Evolutionary conservation across 1,140 invertebrate genomes (phyloP), one percentile per base, ranked within the genome.

Genomic region (Trypoxylus dichotomus): DNA sequence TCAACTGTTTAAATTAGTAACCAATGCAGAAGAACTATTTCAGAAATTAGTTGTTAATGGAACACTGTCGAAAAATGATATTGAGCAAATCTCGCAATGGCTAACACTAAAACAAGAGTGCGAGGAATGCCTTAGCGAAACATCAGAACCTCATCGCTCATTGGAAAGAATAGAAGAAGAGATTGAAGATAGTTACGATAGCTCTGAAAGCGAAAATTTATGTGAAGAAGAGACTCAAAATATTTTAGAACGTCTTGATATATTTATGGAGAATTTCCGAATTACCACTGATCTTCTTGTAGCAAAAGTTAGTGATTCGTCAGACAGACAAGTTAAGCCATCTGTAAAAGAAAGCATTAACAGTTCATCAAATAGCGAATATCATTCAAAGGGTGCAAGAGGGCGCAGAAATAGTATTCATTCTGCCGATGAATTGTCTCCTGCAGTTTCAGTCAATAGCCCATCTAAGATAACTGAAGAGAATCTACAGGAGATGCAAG

Each of bases 51-150:
- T 90, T 13, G 71, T 84, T 3, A 89, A 85, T 27, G 92, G 92
- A 79, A 86, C 89, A 41, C 84, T 95, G 63, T 89, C 91, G 7
- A 90, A 92, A 75, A 86, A 89, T 76, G 92, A 93, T 82, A 89
- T 91, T 80, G 92, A 93, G 83, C 93, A 94, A 86, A 94, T 95
- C n/a, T 93, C 93, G 83, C 92, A 94, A 78, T 96, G 94, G 94
- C 85, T 96, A 3, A 94, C 92, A 81, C 88, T 95, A 79, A 95
- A 95, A 85, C 93, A 94, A 79, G 94, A 95, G 84, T 95, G 93
- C 85, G 93, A 95, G 85, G 93, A 95, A 80, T 95, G 93, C 83
- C 90, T 95, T 27, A 91, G 91, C 82, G 88, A 87, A 41, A 87
- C 84, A n/a, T 88, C 89, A 63, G 89, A 89, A 79, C 83, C 87